Evolutionary conservation across 2,113 vertebrate species (phyloP), one percentile per base, ranked within the genome.

Genomic region (Oophaga pumilio): DNA sequence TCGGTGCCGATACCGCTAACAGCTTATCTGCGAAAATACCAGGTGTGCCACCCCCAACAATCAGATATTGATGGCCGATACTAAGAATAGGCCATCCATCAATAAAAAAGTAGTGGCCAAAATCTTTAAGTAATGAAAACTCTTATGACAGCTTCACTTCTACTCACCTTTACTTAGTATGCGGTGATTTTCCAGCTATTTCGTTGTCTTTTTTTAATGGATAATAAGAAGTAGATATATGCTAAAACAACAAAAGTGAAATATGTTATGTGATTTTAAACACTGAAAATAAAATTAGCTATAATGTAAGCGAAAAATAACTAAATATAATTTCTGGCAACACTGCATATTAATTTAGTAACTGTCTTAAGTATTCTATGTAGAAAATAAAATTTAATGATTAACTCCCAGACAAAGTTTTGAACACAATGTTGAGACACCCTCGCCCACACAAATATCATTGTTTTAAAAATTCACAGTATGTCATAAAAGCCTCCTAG

Each of bases 121-220:
- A 43, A 43, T 43, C 33, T 43, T 43, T 43, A 43, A 43, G 33
- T 43, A 43, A 43, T 43, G n/a, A n/a, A n/a, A n/a, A n/a, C n/a
- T n/a, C n/a, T n/a, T n/a, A n/a, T n/a, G 3, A 56, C 8, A 24
- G 20, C 50, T 15, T 14, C 22, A 17, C 6, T 11, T 43, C 33
- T 26, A 84, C 82, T 53, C 26, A 84, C 50, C 66, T 22, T 77
- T 77, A 85, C 84, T 85, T 78, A 28, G 52, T 28, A 64, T 68
- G 15, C n/a, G 60, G 85, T 22, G 33, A 14, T 69, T 69, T 68
- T 57, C 76, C 74, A 68, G 33, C 15, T 10, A 9, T 68, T 68
- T 50, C 76, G 69, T 22, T 28, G 17, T 86, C 60, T 68, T 52
- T 86, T 56, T 86, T 86, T 49, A 49, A 8, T 33, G 24, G 18